Evolutionary conservation across 2,888 invertebrate genomes (phyloP).

Genomic region (Hirtodrosophila confusa): DNA sequence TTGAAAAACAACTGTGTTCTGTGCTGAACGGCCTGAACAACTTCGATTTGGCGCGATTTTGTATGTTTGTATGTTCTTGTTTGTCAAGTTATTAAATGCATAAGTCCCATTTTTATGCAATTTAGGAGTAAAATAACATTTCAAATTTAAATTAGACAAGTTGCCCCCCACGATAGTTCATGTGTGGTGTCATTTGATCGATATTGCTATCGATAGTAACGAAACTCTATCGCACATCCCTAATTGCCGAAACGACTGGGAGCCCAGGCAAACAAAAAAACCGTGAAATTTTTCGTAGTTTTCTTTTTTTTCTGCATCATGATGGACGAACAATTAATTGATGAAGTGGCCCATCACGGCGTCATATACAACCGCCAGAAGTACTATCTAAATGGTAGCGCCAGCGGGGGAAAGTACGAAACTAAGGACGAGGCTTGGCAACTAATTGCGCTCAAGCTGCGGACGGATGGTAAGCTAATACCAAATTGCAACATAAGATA

Average conservation of each 20-base stretch:
- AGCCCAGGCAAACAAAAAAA: conserved; percentile 37
- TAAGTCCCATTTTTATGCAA: too few relatives aligned
- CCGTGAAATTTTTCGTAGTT: conserved; percentile 15
- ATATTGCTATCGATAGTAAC: neutral
- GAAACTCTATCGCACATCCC: conserved; percentile 18
- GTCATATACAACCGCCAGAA: conserved; percentile 84
- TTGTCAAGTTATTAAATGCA: too few relatives aligned
- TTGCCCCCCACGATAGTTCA: too few relatives aligned
- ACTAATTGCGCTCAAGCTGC: conserved; percentile 81
- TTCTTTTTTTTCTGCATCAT: conserved; percentile 54
- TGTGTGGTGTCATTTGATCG: too few relatives aligned
- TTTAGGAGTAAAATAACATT: too few relatives aligned
- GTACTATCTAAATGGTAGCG: conserved; percentile 81
- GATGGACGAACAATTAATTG: conserved; percentile 84
- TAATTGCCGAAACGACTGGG: conserved; percentile 35
- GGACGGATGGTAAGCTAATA: conserved; percentile 82
- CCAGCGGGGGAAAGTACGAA: conserved; percentile 81
- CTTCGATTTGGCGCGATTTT: too few relatives aligned
- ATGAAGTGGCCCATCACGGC: conserved; percentile 83
- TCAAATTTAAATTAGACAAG: too few relatives aligned
- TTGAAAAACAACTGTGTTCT: too few relatives aligned
- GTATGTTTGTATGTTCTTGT: too few relatives aligned
- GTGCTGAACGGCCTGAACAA: too few relatives aligned
- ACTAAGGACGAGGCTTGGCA: conserved; percentile 84
- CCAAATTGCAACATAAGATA: conserved; percentile 7